Evolutionary conservation across 2,888 invertebrate species (phyloP).

Genomic region (Boloria euphrosyne): DNA sequence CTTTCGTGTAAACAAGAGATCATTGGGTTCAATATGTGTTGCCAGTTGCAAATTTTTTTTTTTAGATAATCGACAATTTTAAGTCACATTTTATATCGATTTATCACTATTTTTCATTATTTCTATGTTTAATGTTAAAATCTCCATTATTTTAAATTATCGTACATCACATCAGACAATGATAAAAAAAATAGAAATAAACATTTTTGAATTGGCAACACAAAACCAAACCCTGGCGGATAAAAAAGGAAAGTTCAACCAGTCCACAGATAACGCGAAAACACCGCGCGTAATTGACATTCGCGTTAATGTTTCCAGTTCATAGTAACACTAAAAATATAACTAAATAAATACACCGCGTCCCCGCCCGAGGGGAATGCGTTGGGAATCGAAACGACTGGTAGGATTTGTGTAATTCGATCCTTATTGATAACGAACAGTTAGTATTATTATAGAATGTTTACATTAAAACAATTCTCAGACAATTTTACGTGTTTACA

Average conservation of each 20-base stretch:
- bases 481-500: too few relatives aligned
- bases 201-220: conserved; percentile 25
- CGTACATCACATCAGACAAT: neutral
- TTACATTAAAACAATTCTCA: neutral
- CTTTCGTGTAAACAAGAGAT: conserved; percentile 23
- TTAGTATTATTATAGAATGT: neutral
- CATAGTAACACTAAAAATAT: conserved; percentile 48
- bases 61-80: conserved; percentile 1
- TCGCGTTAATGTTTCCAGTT: conserved; percentile 46
- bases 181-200: too few relatives aligned
- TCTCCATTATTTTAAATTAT: conserved; percentile 7
- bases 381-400: conserved; percentile 42
- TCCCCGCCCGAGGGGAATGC: conserved; percentile 26
- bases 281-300: conserved; percentile 38
- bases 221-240: conserved; percentile 26
- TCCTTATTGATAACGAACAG: neutral
- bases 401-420: conserved; percentile 31
- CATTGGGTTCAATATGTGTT: conserved; percentile 9
- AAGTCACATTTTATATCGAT: conserved; percentile 9
- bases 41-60: neutral
- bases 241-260: conserved; percentile 27
- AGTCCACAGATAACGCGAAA: conserved; percentile 38
- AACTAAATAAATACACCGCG: conserved; percentile 61
- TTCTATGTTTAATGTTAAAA: conserved; percentile 8
- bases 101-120: conserved; percentile 7